Conservation (phyloP, 2,113 vertebrate genomes). For the Tyrannus savana region DNA sequence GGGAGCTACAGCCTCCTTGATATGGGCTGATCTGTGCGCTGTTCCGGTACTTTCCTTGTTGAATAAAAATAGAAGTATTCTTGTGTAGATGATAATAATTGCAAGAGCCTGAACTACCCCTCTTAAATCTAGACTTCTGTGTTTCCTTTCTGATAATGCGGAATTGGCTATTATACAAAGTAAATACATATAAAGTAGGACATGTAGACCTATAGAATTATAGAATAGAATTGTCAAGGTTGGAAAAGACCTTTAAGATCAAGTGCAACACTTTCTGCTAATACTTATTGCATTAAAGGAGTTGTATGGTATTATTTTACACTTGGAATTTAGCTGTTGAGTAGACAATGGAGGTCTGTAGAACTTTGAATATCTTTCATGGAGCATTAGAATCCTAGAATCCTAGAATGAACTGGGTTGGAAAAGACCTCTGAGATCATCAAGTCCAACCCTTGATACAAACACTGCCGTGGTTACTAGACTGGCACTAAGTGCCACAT, state of each 20-base stretch:
- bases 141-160: not conserved
- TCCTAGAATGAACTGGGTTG: no score
- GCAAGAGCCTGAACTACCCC: not conserved
- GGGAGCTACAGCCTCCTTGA: not conserved
- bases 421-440: no score
- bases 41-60: not conserved
- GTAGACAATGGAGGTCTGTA: not conserved
- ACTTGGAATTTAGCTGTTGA: not conserved
- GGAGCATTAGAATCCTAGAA: no score
- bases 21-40: not conserved
- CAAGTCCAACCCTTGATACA: no score
- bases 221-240: not conserved
- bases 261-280: not conserved
- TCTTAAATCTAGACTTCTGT: not conserved
- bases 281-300: not conserved
- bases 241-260: not conserved
- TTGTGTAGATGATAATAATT: not conserved
- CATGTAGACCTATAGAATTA: not conserved
- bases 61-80: not conserved
- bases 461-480: no score
- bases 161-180: not conserved
- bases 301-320: not conserved
- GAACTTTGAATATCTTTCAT: not conserved
- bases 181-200: not conserved
- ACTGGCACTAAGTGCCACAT: no score